phyloP scores from a whole-genome alignment of 2,113 vertebrate genomes.

The Prolemur simus region DNA sequence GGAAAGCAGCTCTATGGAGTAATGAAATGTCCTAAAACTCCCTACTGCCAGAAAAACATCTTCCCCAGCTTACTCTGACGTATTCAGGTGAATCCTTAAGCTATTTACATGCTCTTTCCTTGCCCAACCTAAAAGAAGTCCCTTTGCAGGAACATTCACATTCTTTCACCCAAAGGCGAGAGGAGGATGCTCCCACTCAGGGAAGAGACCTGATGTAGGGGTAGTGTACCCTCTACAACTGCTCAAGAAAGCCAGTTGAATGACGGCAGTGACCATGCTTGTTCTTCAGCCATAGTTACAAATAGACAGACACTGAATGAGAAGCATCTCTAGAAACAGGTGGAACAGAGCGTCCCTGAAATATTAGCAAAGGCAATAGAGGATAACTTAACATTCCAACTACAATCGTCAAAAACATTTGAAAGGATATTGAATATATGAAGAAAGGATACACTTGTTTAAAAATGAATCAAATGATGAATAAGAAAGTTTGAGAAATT shows the following conservation, averaged over 20 bases:
- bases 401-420: neutral
- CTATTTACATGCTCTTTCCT: neutral
- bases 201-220: neutral
- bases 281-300: neutral
- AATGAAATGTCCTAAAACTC: neutral
- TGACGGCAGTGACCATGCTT: neutral
- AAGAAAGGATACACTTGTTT: neutral
- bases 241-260: neutral
- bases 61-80: neutral
- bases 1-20: neutral
- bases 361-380: neutral
- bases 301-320: neutral
- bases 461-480: neutral
- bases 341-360: neutral
- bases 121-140: neutral
- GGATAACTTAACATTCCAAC: neutral
- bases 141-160: neutral
- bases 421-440: neutral
- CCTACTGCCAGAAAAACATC: neutral
- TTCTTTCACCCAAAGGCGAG: neutral
- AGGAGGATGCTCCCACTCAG: neutral
- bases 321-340: neutral
- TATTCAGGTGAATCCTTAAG: neutral
- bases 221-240: too few species aligned
- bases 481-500: neutral